Evolutionary conservation across 1,140 invertebrate genomes (phyloP).

Genomic region (Araneus ventricosus): DNA sequence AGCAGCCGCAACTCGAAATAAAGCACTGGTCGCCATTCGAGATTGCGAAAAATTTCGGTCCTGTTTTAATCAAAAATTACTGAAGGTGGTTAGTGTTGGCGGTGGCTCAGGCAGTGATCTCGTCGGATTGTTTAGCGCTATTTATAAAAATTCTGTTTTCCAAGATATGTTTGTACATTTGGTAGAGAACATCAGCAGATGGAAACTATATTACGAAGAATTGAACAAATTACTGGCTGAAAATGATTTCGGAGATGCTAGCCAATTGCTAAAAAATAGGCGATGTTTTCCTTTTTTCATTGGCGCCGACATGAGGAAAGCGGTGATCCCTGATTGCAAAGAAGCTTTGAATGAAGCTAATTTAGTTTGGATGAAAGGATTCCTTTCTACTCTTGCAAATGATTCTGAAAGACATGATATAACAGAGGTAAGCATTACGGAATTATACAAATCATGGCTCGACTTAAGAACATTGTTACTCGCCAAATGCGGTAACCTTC

Average conservation of each 20-base stretch:
- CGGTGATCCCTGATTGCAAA: background rate
- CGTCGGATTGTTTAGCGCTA: background rate
- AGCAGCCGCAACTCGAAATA: background rate
- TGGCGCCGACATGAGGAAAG: background rate
- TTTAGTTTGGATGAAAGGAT: background rate
- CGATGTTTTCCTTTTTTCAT: background rate
- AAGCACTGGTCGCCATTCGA: background rate
- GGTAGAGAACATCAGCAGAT: background rate
- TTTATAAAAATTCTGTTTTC: background rate
- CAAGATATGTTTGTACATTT: background rate
- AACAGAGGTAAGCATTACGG: background rate
- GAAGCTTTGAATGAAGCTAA: background rate
- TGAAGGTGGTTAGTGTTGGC: background rate
- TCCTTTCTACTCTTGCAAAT: background rate
- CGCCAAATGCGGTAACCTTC: too few relatives aligned
- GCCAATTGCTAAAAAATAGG: background rate
- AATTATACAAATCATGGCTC: too few relatives aligned
- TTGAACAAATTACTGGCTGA: background rate
- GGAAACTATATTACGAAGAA: background rate
- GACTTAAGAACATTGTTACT: too few relatives aligned
- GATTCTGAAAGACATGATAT: background rate
- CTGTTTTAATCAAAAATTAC: background rate
- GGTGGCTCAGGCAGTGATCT: background rate
- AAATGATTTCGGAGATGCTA: background rate
- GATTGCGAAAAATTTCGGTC: background rate